phyloP scores from a whole-genome alignment of 2,113 vertebrate genomes.

The Chiloscyllium plagiosum region DNA sequence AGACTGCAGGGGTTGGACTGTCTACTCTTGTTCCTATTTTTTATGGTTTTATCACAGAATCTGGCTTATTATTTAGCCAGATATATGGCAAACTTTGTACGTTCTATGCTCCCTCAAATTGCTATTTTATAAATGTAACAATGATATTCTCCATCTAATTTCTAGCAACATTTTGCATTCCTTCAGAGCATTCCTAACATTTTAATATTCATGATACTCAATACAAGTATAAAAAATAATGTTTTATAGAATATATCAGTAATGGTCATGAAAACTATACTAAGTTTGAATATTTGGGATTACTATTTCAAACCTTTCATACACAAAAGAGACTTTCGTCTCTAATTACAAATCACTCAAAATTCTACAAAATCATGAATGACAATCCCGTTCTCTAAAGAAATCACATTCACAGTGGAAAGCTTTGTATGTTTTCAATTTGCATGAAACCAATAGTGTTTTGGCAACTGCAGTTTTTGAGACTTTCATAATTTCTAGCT shows the following conservation, averaged over 20 bases:
- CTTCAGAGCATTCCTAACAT: too few species aligned
- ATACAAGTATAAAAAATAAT: not conserved
- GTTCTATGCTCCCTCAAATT: not conserved
- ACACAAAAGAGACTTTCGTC: not conserved
- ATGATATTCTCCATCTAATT: not conserved
- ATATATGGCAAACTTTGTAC: not conserved
- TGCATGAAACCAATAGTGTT: not conserved
- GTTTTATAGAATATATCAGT: not conserved
- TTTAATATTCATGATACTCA: not conserved
- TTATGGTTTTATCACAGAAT: not conserved
- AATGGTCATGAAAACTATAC: not conserved
- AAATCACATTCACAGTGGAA: not conserved
- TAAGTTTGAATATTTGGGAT: not conserved
- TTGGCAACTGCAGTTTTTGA: not conserved
- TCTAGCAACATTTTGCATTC: not conserved
- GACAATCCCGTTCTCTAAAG: not conserved
- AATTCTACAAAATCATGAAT: not conserved
- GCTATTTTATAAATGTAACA: not conserved
- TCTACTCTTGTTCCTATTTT: too few species aligned
- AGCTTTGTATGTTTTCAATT: not conserved
- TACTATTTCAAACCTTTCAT: not conserved
- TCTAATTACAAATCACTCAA: not conserved
- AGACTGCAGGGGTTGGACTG: too few species aligned
- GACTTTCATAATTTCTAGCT: not conserved
- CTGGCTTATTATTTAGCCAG: not conserved